Evolutionary conservation across 1,140 invertebrate genomes (phyloP), one percentile per base, ranked within the genome.

Genomic region (Eulimnadia texana): DNA sequence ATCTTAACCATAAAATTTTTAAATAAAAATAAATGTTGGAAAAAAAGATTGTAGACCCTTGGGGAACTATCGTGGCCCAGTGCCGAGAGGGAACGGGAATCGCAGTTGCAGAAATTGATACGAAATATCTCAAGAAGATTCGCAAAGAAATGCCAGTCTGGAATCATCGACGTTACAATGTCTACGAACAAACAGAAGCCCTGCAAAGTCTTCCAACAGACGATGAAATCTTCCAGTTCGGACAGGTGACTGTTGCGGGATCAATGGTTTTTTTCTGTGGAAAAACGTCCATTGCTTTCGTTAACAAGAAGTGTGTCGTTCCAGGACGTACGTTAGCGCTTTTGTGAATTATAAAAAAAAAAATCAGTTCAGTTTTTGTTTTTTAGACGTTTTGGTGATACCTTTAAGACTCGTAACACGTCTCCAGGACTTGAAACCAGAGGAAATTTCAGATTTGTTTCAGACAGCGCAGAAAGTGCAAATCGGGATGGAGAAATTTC

Each of bases 291-390:
- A 75, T 77, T 63, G 84, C 80, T 0, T 83, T 84, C 73, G 82
- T 84, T 1, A 86, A 86, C 71, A 77, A 78, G 53, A 81, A 87
- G 68, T 93, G 91, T 67, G 85, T 94, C 19, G 78, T 91, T 2
- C 82, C 86, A 50, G 93, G 93, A 1, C 93, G 85, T 88, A 80
- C 79, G 72, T n/a, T n/a, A n/a, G n/a, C n/a, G n/a, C n/a, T n/a
- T n/a, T n/a, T n/a, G n/a, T n/a, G n/a, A n/a, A n/a, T n/a, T 50
- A 25, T 9, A 19, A 20, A 23, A 47, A 10, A 24, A 60, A 6
- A 13, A 55, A 20, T 54, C 16, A 9, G 33, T 9, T 42, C 33
- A 9, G 33, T 16, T 6, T 16, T 42, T 42, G 16, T 42, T 42
- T 16, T 63, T 2, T 58, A 85, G 83, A 93, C 78, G 86, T 93